Evolutionary conservation across 2,888 invertebrate genomes (phyloP).

Genomic region (Phlogophora meticulosa): DNA sequence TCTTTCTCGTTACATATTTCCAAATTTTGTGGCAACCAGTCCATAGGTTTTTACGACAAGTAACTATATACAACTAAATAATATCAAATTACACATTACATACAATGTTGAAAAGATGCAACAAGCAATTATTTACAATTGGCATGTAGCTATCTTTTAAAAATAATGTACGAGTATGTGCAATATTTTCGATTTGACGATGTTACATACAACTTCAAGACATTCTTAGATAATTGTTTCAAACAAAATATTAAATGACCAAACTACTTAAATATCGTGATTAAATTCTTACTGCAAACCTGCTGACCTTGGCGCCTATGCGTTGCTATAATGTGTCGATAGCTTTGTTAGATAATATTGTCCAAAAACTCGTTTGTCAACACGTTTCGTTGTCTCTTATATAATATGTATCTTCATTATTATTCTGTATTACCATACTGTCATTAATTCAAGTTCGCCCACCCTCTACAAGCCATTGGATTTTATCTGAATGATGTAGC

Average conservation of each 20-base stretch:
- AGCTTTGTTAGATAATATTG: constrained; percentile 37
- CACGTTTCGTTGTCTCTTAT: constrained; percentile 20
- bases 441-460: constrained; percentile 23
- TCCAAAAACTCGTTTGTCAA: constrained; percentile 44
- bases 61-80: no score
- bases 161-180: no score
- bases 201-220: not conserved
- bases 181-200: not conserved
- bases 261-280: constrained; percentile 35
- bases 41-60: no score
- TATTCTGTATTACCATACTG: constrained; percentile 14
- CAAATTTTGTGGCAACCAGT: no score
- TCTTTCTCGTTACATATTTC: no score
- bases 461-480: constrained; percentile 3
- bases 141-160: no score
- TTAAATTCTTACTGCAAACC: constrained; percentile 41
- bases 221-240: constrained; percentile 1
- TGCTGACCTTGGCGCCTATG: constrained; percentile 55
- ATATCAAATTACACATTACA: no score
- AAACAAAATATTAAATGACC: constrained; percentile 32
- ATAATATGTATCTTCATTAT: constrained; percentile 22
- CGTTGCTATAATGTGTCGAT: constrained; percentile 18
- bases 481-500: constrained; percentile 4
- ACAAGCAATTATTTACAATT: no score
- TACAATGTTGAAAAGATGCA: no score